These are phyloP conservation scores for Drosophila cardini DNA, from an alignment of 1,140 invertebrate species.

Conservation along the genomic window DNA sequence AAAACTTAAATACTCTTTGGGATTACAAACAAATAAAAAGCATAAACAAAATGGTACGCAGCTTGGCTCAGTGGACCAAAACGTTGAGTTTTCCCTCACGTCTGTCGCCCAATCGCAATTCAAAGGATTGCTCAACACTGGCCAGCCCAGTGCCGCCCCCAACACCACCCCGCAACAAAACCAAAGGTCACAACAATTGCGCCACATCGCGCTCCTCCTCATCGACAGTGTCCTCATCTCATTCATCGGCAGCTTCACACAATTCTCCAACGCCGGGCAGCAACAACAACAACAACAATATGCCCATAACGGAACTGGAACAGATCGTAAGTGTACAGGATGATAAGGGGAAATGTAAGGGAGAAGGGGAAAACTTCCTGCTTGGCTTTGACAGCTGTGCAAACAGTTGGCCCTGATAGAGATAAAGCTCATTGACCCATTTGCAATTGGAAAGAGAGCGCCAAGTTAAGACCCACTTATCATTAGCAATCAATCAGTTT, in stretches of 20 bases:
- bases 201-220: constrained; percentile 84
- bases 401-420: constrained; percentile 52
- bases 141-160: constrained; percentile 85
- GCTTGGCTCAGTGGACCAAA: constrained; percentile 94
- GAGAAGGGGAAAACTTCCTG: constrained; percentile 45
- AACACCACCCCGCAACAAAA: constrained; percentile 86
- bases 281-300: constrained; percentile 79
- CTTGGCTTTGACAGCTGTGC: constrained; percentile 60
- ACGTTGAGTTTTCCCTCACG: constrained; percentile 93
- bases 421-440: constrained; percentile 77
- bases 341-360: neutral
- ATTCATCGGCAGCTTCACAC: constrained; percentile 68
- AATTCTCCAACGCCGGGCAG: constrained; percentile 80
- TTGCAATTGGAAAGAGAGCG: constrained; percentile 39
- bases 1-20: constrained; percentile 50
- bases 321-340: constrained; percentile 86
- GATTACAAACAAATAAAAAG: constrained; percentile 51
- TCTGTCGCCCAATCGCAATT: constrained; percentile 90
- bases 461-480: constrained; percentile 57
- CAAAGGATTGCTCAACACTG: constrained; percentile 88
- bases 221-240: constrained; percentile 84
- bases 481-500: constrained; percentile 76
- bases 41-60: constrained; percentile 89
- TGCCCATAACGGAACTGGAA: constrained; percentile 87
- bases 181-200: constrained; percentile 69